These are phyloP conservation scores for Gadus chalcogrammus DNA, from an alignment of 2,113 vertebrate species.

Conservation along the genomic window DNA sequence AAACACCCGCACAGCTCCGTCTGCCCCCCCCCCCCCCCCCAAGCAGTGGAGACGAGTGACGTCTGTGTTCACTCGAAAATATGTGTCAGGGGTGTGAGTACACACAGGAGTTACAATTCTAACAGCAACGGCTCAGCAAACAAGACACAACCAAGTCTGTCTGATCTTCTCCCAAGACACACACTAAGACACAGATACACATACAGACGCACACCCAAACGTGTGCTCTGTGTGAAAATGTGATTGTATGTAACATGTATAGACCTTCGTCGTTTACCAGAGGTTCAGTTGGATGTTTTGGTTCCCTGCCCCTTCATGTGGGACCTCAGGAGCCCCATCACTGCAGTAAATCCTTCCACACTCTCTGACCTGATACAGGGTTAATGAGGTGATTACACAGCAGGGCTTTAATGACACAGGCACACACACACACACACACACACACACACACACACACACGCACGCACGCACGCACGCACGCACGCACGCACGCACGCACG, in stretches of 20 bases:
- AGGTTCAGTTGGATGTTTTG: neutral
- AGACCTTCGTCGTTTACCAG: neutral
- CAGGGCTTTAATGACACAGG: constrained; percentile 15
- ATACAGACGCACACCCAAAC: constrained; percentile 18
- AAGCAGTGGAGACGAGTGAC: constrained; percentile 48
- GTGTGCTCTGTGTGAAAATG: neutral
- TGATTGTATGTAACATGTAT: neutral
- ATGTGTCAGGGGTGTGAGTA: constrained; percentile 49
- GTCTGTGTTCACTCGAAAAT: constrained; percentile 9
- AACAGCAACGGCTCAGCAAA: constrained; percentile 28
- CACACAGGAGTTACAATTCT: constrained; percentile 61
- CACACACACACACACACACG: too few relatives aligned
- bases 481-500: too few relatives aligned
- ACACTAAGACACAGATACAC: too few relatives aligned
- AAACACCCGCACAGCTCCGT: neutral
- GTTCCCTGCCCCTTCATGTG: neutral
- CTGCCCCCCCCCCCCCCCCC: constrained; percentile 30
- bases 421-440: too few relatives aligned
- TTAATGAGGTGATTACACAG: constrained; percentile 58
- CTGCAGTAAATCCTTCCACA: constrained; percentile 47
- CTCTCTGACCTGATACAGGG: constrained; percentile 29
- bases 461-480: too few relatives aligned
- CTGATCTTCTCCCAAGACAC: neutral
- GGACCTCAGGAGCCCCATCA: constrained; percentile 7
- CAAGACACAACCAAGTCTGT: neutral